These are phyloP conservation scores for Apoda limacodes DNA, from an alignment of 2,888 invertebrate genomes.

Conservation along the genomic window DNA sequence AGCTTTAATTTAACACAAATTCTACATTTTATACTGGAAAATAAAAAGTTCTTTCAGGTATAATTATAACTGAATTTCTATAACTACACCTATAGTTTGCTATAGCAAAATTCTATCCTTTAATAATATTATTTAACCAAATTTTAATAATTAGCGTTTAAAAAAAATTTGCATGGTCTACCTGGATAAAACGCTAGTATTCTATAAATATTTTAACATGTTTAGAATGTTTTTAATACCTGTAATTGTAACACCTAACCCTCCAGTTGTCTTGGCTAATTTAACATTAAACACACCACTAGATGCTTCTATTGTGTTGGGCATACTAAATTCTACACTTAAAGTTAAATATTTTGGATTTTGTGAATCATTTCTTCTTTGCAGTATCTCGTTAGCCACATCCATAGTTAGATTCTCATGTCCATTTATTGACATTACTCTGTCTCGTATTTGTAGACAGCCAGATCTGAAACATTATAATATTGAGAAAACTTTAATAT, in stretches of 20 bases:
- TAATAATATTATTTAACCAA: no score
- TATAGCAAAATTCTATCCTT: no score
- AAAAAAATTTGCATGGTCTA: no score
- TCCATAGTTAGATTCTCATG: constrained; percentile 74
- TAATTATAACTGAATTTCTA: no score
- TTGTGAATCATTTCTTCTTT: constrained; percentile 68
- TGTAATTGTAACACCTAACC: constrained; percentile 91
- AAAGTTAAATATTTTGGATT: constrained; percentile 77
- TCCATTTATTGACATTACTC: constrained; percentile 87
- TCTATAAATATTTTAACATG: no score
- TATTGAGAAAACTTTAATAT: background rate
- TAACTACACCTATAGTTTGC: no score
- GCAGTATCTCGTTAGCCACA: constrained; percentile 70
- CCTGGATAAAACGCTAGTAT: no score
- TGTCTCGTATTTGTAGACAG: constrained; percentile 82
- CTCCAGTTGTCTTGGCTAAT: constrained; percentile 81
- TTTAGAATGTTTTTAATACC: no score
- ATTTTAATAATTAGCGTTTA: no score
- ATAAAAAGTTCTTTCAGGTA: no score
- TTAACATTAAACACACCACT: constrained; percentile 93
- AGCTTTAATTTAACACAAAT: no score
- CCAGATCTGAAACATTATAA: constrained; percentile 78
- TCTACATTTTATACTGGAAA: no score
- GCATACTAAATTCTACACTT: constrained; percentile 90
- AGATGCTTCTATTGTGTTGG: constrained; percentile 90